Conservation (phyloP, 1,140 invertebrate species). For the Parapsyche elsis region DNA sequence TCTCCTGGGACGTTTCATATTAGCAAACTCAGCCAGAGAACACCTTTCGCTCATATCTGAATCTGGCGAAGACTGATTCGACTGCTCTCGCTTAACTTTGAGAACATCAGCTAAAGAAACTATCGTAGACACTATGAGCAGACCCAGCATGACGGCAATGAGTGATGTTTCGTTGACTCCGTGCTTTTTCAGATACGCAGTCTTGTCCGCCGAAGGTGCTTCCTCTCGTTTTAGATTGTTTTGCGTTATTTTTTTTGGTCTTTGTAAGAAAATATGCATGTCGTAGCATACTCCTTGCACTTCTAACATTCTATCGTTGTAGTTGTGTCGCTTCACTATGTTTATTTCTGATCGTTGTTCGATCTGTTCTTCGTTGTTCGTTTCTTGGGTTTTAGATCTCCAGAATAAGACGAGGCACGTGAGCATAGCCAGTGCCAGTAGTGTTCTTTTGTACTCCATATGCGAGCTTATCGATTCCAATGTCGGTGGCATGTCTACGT, state of each 20-base stretch:
- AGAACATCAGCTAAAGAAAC: conserved; percentile 29
- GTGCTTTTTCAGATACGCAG: background rate
- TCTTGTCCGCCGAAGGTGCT: background rate
- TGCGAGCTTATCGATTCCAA: background rate
- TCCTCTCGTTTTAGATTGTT: conserved; percentile 5
- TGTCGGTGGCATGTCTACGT: background rate
- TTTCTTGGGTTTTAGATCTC: background rate
- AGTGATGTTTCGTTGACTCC: conserved; percentile 33
- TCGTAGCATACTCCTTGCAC: conserved; percentile 31
- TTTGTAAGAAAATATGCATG: conserved; percentile 45
- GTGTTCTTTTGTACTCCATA: background rate
- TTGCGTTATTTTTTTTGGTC: background rate
- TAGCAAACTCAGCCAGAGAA: conserved; percentile 52
- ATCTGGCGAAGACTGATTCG: conserved; percentile 7
- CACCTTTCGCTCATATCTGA: conserved; percentile 29
- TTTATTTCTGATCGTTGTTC: background rate
- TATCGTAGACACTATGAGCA: conserved; percentile 40
- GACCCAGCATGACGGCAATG: conserved; percentile 25
- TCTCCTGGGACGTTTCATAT: conserved; percentile 49
- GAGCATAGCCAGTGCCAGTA: background rate
- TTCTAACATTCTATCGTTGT: conserved; percentile 28
- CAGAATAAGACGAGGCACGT: background rate
- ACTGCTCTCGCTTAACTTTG: conserved; percentile 36
- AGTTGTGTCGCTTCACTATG: background rate
- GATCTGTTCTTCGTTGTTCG: background rate